Evolutionary conservation across 2,113 vertebrate species (phyloP), one percentile per base, ranked within the genome.

Genomic region (Meles meles): DNA sequence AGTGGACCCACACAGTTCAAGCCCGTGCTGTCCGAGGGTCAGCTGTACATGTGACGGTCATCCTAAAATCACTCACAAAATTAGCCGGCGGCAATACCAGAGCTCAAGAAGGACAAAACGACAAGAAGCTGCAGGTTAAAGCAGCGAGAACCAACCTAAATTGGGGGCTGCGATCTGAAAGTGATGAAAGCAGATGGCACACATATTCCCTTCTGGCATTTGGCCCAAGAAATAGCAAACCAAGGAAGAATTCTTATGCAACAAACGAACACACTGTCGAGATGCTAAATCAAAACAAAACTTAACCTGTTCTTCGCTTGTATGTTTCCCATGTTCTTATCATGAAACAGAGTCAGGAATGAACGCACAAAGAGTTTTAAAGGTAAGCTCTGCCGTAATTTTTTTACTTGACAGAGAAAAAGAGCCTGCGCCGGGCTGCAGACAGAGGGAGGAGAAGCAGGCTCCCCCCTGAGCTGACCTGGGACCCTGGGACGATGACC

Each of bases 191-290:
- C 89, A 97, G 92, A 95, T 97, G 93, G 69, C 17, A 85, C 12
- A 87, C 63, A 84, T 69, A 85, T 88, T 89, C 57, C 81, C 82
- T 80, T 42, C 52, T 31, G 74, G 72, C 79, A 94, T 82, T 96
- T 72, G 59, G 74, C 79, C 94, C 83, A 79, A 96, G 88, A 86
- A 95, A 91, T 0, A 93, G 89, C 89, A 94, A 95, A 76, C 42
- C 42, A 93, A 97, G 85, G 31, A 94, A 95, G 55, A 83, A 65
- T 88, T 94, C 92, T 96, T 96, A 93, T 52, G 92, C 95, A 97
- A 95, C 77, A 86, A 67, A 82, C 63, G 52, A 94, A 77, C 42
- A 59, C 8, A 39, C 57, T 83, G 93, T 37, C 72, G 34, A 93
- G 74, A 93, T 23, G 17, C 18, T 79, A 67, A 77, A 47, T 76